phyloP scores from a whole-genome alignment of 2,888 invertebrate species.

The Griposia aprilina region DNA sequence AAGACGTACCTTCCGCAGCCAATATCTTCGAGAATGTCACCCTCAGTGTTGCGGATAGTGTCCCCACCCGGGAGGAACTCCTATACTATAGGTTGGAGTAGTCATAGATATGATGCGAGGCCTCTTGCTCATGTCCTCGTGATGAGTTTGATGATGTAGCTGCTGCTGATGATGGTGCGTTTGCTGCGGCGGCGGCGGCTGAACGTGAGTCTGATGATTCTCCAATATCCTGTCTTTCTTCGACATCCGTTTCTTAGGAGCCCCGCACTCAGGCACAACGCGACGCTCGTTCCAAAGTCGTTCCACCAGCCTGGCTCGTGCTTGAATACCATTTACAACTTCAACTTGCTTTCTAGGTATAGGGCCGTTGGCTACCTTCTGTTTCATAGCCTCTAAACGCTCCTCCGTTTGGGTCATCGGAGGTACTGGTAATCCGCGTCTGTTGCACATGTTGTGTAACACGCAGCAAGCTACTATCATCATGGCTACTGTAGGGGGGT shows the following conservation, averaged over 20 bases:
- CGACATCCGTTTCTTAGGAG: conserved; percentile 79
- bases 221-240: conserved; percentile 82
- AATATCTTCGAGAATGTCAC: conserved; percentile 11
- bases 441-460: conserved; percentile 82
- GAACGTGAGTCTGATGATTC: conserved; percentile 62
- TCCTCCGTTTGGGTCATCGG: conserved; percentile 85
- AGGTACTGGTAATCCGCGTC: conserved; percentile 74
- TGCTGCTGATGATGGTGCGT: conserved; percentile 48
- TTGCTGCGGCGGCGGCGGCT: conserved; percentile 39
- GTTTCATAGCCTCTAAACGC: conserved; percentile 85
- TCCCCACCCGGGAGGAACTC: conserved; percentile 82
- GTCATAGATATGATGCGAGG: conserved; percentile 80
- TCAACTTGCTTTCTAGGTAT: conserved; percentile 80
- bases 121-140: conserved; percentile 82
- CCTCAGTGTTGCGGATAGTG: conserved; percentile 84
- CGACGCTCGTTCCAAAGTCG: conserved; percentile 83
- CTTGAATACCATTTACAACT: conserved; percentile 75
- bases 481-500: conserved; percentile 80
- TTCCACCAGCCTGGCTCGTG: conserved; percentile 77
- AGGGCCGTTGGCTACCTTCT: conserved; percentile 85
- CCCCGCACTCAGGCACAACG: conserved; percentile 75
- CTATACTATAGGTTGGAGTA: conserved; percentile 78
- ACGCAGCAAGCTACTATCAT: conserved; percentile 84
- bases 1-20: conserved; percentile 21
- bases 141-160: conserved; percentile 68